Conservation (phyloP, 35 echinoderm and acorn worm genomes). For the Ophiothrix spiculata region DNA sequence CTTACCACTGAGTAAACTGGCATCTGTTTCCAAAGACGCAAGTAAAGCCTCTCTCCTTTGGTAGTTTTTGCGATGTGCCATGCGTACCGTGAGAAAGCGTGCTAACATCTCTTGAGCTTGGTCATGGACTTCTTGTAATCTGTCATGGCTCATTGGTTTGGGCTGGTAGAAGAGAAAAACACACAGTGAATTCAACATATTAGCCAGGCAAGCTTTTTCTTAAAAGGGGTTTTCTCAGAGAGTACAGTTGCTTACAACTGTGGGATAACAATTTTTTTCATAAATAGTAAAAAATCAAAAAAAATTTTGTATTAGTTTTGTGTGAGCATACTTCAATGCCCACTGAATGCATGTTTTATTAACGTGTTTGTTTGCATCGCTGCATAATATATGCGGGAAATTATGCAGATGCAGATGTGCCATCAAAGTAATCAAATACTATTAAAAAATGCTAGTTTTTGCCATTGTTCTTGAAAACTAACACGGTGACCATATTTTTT, state of each 20-base stretch:
- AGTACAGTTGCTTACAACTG: no score
- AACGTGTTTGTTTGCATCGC: no score
- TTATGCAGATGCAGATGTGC: no score
- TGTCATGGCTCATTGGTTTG: conserved; percentile 42
- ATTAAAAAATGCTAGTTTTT: background rate
- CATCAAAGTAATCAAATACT: no score
- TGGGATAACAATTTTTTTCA: no score
- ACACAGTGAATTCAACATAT: background rate
- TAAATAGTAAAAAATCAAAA: no score
- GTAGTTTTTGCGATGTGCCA: conserved; percentile 60
- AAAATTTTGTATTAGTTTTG: background rate
- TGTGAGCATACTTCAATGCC: no score
- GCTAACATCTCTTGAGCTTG: conserved; percentile 72
- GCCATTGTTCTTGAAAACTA: no score
- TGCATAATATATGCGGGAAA: no score
- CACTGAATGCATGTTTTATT: no score
- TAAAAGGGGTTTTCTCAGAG: no score
- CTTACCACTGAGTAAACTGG: conserved; percentile 79
- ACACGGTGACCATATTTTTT: no score
- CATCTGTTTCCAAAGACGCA: conserved; percentile 87
- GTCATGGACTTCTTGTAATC: conserved; percentile 69
- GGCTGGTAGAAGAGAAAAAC: conserved; percentile 40
- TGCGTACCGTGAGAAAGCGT: conserved; percentile 63
- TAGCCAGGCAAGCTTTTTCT: background rate
- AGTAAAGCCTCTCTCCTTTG: conserved; percentile 89